Percentiles rank a stretch among this genome's conserved stretches.
Evolutionary conservation across 2,888 invertebrate species (phyloP).

Genomic region (Adelphocoris suturalis): DNA sequence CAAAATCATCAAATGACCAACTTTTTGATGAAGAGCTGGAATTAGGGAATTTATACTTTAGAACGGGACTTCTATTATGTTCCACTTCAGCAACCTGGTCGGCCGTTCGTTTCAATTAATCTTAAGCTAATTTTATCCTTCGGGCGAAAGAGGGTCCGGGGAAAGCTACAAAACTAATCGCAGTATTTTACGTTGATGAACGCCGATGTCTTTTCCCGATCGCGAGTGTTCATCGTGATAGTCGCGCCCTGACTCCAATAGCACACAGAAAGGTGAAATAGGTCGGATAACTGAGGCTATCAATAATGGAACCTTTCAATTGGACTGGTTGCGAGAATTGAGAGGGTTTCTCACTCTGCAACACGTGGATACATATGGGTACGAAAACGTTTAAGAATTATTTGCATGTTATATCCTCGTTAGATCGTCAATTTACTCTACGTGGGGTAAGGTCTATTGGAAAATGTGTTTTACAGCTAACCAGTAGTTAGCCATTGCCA

Average conservation of each 20-base stretch:
- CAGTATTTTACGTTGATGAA: slow-evolving; percentile 17
- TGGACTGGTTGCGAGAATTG: neutral
- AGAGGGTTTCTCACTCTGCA: too few relatives aligned
- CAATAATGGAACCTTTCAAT: neutral
- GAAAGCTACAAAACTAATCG: neutral
- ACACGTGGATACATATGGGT: too few relatives aligned
- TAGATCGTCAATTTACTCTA: too few relatives aligned
- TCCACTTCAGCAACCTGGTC: neutral
- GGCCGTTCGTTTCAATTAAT: slow-evolving; percentile 28
- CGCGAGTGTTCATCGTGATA: neutral
- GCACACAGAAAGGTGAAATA: neutral
- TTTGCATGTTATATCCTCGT: too few relatives aligned
- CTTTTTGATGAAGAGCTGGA: neutral
- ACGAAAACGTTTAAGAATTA: too few relatives aligned
- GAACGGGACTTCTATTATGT: neutral
- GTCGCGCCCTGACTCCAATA: neutral
- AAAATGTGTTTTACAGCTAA: too few relatives aligned
- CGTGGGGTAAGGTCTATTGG: too few relatives aligned
- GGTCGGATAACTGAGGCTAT: neutral
- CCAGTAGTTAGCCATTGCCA: too few relatives aligned
- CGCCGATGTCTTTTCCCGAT: neutral
- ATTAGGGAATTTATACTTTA: neutral
- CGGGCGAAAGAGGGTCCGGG: neutral
- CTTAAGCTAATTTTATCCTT: slow-evolving; percentile 13
- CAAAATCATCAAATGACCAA: neutral